These are phyloP conservation scores for Laticauda colubrina DNA, from an alignment of 2,113 vertebrate species.

Conservation along the genomic window DNA sequence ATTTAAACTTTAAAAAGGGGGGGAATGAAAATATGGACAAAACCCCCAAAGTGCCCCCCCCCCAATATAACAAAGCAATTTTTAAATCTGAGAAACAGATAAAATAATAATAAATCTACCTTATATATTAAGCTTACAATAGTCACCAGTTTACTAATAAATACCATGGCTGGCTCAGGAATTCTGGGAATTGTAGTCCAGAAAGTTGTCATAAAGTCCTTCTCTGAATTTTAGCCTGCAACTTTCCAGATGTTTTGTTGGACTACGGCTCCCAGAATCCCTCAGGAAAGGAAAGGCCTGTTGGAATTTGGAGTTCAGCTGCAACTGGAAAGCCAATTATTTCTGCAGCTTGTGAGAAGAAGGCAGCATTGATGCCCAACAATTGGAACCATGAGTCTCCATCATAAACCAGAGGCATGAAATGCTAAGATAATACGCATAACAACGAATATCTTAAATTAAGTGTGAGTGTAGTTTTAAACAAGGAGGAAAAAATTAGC, in stretches of 20 bases:
- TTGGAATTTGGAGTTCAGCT: background rate
- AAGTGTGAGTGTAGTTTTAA: background rate
- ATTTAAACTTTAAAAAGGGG: background rate
- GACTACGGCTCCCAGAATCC: background rate
- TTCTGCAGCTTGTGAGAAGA: background rate
- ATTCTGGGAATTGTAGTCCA: background rate
- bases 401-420: background rate
- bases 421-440: background rate
- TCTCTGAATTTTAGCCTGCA: background rate
- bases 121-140: background rate
- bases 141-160: background rate
- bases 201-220: background rate
- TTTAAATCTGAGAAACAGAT: background rate
- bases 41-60: background rate
- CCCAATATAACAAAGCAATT: background rate
- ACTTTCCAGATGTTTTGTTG: background rate
- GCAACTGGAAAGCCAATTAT: background rate
- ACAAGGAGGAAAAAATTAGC: background rate
- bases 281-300: background rate
- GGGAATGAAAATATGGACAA: background rate
- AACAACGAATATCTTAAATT: background rate
- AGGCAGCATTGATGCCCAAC: too few species aligned
- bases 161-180: background rate
- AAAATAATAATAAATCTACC: background rate
- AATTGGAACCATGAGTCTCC: fast-evolving